Evolutionary conservation across 2,888 invertebrate genomes (phyloP).

Genomic region (Acleris emargana): DNA sequence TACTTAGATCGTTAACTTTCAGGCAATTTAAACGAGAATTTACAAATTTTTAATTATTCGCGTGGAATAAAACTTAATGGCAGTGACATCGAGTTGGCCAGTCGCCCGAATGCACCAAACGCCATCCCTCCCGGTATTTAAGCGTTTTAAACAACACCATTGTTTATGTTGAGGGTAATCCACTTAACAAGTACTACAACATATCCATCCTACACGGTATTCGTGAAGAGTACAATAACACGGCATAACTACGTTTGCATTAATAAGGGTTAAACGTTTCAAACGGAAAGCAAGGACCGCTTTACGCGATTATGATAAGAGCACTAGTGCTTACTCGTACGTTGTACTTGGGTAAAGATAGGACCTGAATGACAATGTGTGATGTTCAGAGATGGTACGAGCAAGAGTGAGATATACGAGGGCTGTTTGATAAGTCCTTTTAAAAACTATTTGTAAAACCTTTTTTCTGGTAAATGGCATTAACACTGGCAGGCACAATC

Average conservation of each 20-base stretch:
- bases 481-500: no score
- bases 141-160: slow-evolving; percentile 56
- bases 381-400: slow-evolving; percentile 11
- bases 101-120: slow-evolving; percentile 22
- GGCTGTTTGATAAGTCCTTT: no score
- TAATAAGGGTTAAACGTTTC: slow-evolving; percentile 29
- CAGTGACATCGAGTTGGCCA: slow-evolving; percentile 15
- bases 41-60: background rate
- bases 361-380: slow-evolving; percentile 33
- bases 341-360: slow-evolving; percentile 25
- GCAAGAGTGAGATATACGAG: no score
- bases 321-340: slow-evolving; percentile 34
- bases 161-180: slow-evolving; percentile 63
- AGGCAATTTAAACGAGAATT: no score
- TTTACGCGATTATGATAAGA: slow-evolving; percentile 35
- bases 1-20: no score
- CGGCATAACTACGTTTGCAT: slow-evolving; percentile 40
- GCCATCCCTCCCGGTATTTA: slow-evolving; percentile 58
- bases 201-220: slow-evolving; percentile 46
- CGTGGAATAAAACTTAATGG: slow-evolving; percentile 6
- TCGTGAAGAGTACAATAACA: slow-evolving; percentile 55
- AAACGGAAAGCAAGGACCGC: slow-evolving; percentile 27
- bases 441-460: no score
- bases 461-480: no score
- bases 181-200: slow-evolving; percentile 56